phyloP scores from a whole-genome alignment of 2,888 invertebrate genomes.

The Drosophila algonquin region DNA sequence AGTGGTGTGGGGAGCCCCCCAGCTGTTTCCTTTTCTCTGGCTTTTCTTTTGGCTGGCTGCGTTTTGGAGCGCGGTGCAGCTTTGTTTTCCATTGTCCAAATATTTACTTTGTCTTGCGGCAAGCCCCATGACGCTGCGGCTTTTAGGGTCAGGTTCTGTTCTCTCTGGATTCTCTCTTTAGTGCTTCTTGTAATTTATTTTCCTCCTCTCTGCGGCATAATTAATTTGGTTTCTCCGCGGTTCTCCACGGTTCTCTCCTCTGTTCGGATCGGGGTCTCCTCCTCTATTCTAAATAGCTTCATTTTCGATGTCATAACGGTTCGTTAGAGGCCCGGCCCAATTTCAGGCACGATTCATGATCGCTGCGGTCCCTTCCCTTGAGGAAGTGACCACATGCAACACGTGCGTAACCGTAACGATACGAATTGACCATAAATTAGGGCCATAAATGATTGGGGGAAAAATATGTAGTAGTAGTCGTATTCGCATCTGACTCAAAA shows the following conservation, averaged over 20 bases:
- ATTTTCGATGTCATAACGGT: constrained; percentile 69
- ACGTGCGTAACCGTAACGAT: constrained; percentile 58
- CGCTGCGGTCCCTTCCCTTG: constrained; percentile 12
- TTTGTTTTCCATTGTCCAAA: constrained; percentile 73
- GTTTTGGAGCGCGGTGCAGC: constrained; percentile 50
- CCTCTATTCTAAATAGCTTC: constrained; percentile 62
- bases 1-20: constrained; percentile 18
- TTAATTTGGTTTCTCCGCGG: constrained; percentile 63
- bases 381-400: constrained; percentile 60
- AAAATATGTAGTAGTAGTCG: constrained; percentile 17
- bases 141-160: constrained; percentile 59
- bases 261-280: constrained; percentile 2
- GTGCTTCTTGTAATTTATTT: constrained; percentile 71
- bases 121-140: constrained; percentile 65
- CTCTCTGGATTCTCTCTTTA: not conserved
- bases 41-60: constrained; percentile 30
- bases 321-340: constrained; percentile 9
- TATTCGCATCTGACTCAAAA: constrained; percentile 25
- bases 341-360: constrained; percentile 28
- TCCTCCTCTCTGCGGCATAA: constrained; percentile 56
- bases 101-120: constrained; percentile 59
- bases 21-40: constrained; percentile 35
- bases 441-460: constrained; percentile 4
- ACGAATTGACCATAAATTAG: constrained; percentile 38
- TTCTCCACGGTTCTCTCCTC: too few species aligned